Percentiles rank a stretch among this genome's conserved stretches.
These are phyloP conservation scores for Sarcophilus harrisii DNA, from an alignment of 2,797 vertebrate genomes.

Conservation along the genomic window DNA sequence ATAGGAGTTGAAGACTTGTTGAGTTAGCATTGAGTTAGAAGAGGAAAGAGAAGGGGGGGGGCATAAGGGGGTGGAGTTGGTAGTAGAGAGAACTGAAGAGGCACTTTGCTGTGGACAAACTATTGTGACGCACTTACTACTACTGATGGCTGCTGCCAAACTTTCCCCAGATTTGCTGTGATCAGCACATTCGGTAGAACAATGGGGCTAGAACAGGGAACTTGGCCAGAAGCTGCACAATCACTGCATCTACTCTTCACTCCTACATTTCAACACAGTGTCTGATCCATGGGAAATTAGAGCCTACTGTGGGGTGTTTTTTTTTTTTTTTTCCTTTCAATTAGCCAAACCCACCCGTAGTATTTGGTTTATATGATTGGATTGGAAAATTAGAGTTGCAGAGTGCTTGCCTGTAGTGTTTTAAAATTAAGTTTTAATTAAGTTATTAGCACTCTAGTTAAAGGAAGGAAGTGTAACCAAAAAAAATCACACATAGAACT, in stretches of 20 bases:
- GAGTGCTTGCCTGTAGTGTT: slow-evolving; percentile 7
- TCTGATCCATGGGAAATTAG: slow-evolving; percentile 67
- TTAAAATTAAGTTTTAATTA: slow-evolving; percentile 13
- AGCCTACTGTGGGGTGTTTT: slow-evolving; percentile 49
- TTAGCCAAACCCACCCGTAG: slow-evolving; percentile 4
- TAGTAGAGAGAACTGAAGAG: slow-evolving; percentile 49
- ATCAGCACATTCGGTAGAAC: slow-evolving; percentile 88
- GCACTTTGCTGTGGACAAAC: slow-evolving; percentile 78
- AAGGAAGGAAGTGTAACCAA: slow-evolving; percentile 31
- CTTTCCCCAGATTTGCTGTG: slow-evolving; percentile 85
- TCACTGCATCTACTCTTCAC: slow-evolving; percentile 68
- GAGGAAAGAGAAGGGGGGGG: slow-evolving; percentile 20
- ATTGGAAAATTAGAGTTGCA: slow-evolving; percentile 12
- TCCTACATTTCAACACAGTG: slow-evolving; percentile 61
- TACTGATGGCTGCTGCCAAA: slow-evolving; percentile 83
- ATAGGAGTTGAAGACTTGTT: slow-evolving; percentile 13
- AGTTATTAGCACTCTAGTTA: slow-evolving; percentile 39
- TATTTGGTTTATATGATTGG: neutral
- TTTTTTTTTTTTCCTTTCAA: neutral
- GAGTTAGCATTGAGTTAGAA: slow-evolving; percentile 22
- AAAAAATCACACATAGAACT: neutral
- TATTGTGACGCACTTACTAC: slow-evolving; percentile 91
- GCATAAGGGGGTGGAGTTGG: slow-evolving; percentile 43
- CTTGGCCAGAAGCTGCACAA: slow-evolving; percentile 76
- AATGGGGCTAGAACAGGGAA: slow-evolving; percentile 85